phyloP scores from a whole-genome alignment of 2,797 vertebrate species.

The Pseudochirops cupreus region DNA sequence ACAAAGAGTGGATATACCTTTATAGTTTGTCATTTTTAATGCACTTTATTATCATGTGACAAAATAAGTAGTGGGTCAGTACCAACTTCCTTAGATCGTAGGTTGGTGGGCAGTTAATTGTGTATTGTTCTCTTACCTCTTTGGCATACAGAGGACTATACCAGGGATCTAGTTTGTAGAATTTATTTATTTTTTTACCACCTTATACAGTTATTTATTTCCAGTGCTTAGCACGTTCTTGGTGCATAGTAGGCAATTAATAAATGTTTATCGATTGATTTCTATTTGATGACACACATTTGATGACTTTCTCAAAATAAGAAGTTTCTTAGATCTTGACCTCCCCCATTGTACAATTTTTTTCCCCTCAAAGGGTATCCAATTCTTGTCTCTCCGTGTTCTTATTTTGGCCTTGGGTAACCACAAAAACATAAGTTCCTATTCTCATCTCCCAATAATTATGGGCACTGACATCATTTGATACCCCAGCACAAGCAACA shows the following conservation, averaged over 20 bases:
- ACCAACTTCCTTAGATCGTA: neutral
- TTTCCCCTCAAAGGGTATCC: constrained; percentile 3
- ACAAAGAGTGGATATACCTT: neutral
- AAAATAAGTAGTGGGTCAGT: neutral
- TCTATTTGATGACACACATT: neutral
- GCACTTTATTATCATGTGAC: neutral
- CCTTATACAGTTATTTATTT: neutral
- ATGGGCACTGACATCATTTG: neutral
- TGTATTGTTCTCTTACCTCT: neutral
- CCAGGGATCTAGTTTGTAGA: neutral
- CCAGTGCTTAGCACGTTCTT: neutral
- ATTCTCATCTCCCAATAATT: neutral
- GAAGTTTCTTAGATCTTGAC: neutral
- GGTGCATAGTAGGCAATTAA: neutral
- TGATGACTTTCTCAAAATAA: neutral
- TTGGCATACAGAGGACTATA: neutral
- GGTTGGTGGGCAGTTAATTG: neutral
- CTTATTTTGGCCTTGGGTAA: constrained; percentile 26
- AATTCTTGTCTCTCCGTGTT: neutral
- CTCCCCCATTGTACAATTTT: neutral
- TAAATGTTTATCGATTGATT: neutral
- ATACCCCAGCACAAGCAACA: neutral
- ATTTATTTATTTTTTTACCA: neutral
- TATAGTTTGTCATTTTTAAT: neutral
- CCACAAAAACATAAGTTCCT: neutral